Percentiles rank a stretch among this genome's conserved stretches.
These are phyloP conservation scores for Apotomis capreana DNA, from an alignment of 2,888 invertebrate species.

Conservation along the genomic window DNA sequence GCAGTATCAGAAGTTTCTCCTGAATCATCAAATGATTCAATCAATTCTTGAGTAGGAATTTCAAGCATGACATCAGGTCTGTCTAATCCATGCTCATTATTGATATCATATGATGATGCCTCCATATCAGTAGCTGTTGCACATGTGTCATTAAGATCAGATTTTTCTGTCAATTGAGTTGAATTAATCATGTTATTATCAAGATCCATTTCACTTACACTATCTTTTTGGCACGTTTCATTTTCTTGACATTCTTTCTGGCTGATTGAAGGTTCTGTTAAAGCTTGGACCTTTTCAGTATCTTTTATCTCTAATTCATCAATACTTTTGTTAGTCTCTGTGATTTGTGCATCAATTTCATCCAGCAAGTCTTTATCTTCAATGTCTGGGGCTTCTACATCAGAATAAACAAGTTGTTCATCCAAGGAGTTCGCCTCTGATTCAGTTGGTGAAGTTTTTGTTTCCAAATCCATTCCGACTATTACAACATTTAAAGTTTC, in stretches of 20 bases:
- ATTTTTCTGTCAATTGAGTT: not conserved
- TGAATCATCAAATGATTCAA: conserved; percentile 54
- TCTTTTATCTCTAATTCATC: conserved; percentile 1
- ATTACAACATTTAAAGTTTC: not conserved
- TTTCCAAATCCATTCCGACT: not conserved
- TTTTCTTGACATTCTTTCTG: not conserved
- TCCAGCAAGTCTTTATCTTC: conserved; percentile 44
- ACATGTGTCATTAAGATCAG: conserved; percentile 18
- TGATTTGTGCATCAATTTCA: conserved; percentile 43
- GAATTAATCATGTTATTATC: conserved; percentile 9
- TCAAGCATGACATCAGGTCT: conserved; percentile 72
- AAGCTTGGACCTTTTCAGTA: not conserved
- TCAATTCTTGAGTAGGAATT: conserved; percentile 68
- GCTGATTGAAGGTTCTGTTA: not conserved
- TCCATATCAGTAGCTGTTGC: conserved; percentile 16
- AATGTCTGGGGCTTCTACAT: conserved; percentile 41
- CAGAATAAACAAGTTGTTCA: conserved; percentile 42
- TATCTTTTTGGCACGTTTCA: not conserved
- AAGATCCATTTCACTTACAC: conserved; percentile 17
- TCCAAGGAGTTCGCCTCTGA: conserved; percentile 27
- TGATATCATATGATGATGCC: conserved; percentile 38
- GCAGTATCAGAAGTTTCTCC: conserved; percentile 51
- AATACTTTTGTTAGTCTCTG: conserved; percentile 26
- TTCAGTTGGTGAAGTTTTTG: not conserved
- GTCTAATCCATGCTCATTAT: conserved; percentile 57